Evolutionary conservation across 2,113 vertebrate genomes (phyloP).

Genomic region (Catharus bicknelli): DNA sequence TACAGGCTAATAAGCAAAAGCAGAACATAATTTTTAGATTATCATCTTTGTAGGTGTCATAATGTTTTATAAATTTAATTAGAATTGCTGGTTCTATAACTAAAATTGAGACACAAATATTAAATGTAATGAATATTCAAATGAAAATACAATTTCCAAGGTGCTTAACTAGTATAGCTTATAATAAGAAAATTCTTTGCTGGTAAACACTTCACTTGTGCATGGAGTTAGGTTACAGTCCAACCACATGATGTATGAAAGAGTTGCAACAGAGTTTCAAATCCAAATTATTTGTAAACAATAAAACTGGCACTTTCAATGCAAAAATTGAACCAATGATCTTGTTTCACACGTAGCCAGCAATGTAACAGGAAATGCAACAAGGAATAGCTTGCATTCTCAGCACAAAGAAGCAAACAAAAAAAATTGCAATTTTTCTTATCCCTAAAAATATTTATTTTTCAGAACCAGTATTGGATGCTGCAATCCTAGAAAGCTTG

Average conservation of each 20-base stretch:
- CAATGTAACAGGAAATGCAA: not conserved
- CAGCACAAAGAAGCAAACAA: not conserved
- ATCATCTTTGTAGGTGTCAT: not conserved
- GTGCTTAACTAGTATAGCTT: not conserved
- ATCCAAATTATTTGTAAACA: not conserved
- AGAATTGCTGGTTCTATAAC: not conserved
- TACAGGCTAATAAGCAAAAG: not conserved
- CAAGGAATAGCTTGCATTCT: not conserved
- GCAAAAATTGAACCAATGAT: not conserved
- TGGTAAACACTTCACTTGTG: not conserved
- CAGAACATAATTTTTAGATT: not conserved
- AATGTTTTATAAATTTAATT: not conserved
- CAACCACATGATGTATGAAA: not conserved
- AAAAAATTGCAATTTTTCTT: not conserved
- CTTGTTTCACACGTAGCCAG: not conserved
- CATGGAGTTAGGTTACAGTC: not conserved
- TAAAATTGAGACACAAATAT: not conserved
- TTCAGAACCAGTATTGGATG: not conserved
- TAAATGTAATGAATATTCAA: not conserved
- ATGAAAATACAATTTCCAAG: not conserved
- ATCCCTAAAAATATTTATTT: not conserved
- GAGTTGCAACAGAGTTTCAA: not conserved
- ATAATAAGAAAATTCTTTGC: not conserved
- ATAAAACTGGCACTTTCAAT: not conserved
- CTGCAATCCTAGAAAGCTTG: not conserved